A percentile compares a stretch with the other conserved stretches of the same genome.
phyloP scores from a whole-genome alignment of 2,113 vertebrate genomes.

The Solea solea region DNA sequence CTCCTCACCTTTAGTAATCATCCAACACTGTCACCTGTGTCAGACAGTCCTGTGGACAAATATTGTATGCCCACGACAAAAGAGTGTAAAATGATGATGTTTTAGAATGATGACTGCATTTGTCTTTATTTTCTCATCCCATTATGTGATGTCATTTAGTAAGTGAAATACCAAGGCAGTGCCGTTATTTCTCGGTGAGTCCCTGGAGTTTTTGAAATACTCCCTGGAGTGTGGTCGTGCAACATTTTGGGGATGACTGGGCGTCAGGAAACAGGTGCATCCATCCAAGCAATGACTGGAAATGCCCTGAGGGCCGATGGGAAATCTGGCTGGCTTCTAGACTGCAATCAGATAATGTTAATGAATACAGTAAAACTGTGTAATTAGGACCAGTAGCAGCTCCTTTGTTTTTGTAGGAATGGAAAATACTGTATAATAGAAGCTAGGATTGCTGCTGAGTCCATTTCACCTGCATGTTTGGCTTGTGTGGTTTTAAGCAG shows the following conservation, averaged over 20 bases:
- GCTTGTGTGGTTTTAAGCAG: too few species aligned
- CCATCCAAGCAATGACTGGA: slow-evolving; percentile 37
- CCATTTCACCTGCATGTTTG: too few species aligned
- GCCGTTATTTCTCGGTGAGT: neutral
- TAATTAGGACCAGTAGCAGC: slow-evolving; percentile 31
- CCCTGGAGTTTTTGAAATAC: neutral
- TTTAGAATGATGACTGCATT: neutral
- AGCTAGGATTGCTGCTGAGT: neutral
- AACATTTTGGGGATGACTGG: slow-evolving; percentile 37
- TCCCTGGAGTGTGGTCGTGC: slow-evolving; percentile 22
- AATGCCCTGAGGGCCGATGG: slow-evolving; percentile 53
- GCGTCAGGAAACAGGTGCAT: slow-evolving; percentile 38
- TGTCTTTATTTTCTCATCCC: slow-evolving; percentile 13
- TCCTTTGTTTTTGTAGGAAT: slow-evolving; percentile 47
- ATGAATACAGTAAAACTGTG: slow-evolving; percentile 48
- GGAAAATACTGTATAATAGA: slow-evolving; percentile 33
- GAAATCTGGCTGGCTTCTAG: slow-evolving; percentile 57
- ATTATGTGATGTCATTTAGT: slow-evolving; percentile 24
- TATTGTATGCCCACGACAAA: too few species aligned
- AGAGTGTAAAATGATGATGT: neutral
- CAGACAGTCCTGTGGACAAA: neutral
- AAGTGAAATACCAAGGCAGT: slow-evolving; percentile 23
- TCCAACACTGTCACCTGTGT: neutral
- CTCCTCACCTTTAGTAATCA: slow-evolving; percentile 6
- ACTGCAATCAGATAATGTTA: slow-evolving; percentile 56